phyloP scores from a whole-genome alignment of 1,140 invertebrate genomes.

The Drosophila hydei region DNA sequence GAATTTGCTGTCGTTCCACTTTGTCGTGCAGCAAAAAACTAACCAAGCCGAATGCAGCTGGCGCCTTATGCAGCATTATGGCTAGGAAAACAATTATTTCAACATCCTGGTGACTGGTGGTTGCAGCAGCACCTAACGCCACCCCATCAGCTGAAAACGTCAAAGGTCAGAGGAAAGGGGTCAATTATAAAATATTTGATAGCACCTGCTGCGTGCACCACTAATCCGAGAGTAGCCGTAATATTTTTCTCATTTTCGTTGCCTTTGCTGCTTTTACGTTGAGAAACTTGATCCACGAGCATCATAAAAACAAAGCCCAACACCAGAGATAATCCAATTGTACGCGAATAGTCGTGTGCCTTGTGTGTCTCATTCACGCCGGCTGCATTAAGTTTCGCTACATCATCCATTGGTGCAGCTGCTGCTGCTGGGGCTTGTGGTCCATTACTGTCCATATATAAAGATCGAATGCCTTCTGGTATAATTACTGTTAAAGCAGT shows the following conservation, averaged over 20 bases:
- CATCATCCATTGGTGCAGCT: constrained; percentile 29
- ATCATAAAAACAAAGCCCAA: constrained; percentile 98
- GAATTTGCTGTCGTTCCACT: constrained; percentile 92
- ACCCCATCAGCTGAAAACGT: constrained; percentile 93
- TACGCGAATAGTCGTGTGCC: constrained; percentile 85
- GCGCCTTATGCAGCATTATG: constrained; percentile 99
- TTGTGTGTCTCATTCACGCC: constrained; percentile 2
- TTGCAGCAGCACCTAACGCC: constrained; percentile 97
- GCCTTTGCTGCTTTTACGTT: constrained; percentile 86
- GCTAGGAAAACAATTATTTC: constrained; percentile 99
- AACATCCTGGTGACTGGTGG: constrained; percentile 96
- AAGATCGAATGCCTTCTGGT: constrained; percentile 97
- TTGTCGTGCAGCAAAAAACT: constrained; percentile 98
- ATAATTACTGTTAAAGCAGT: constrained; percentile 99
- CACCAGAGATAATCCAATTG: constrained; percentile 88
- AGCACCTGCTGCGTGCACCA: constrained; percentile 92
- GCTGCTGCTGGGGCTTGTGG: constrained; percentile 15
- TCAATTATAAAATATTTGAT: not conserved
- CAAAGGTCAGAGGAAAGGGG: not conserved
- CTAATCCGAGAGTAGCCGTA: constrained; percentile 94
- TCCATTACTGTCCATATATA: constrained; percentile 85
- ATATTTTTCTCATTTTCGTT: constrained; percentile 88
- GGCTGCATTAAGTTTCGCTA: constrained; percentile 1
- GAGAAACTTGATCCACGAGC: constrained; percentile 94
- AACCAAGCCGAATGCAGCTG: constrained; percentile 98